Evolutionary conservation across 2,797 vertebrate genomes (phyloP).

Genomic region (Falco naumanni): DNA sequence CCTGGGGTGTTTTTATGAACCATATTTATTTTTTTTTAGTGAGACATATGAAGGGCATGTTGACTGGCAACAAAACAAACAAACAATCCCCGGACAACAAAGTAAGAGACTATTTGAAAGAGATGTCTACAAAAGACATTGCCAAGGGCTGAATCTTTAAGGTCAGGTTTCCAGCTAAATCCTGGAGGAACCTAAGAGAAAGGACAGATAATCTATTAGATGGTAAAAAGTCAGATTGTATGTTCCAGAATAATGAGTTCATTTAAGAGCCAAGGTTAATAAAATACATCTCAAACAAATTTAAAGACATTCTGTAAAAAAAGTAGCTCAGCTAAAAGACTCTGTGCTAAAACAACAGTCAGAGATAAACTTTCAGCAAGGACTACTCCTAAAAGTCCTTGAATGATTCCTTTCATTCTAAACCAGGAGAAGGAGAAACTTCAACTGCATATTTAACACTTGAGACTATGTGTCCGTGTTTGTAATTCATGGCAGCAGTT

Average conservation of each 20-base stretch:
- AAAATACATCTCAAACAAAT: not conserved
- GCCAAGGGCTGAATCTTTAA: not conserved
- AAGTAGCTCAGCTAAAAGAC: not conserved
- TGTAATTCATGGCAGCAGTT: not conserved
- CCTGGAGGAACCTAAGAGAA: not conserved
- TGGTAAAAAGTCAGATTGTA: not conserved
- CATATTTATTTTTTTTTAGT: not conserved
- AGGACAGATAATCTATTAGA: constrained; percentile 20
- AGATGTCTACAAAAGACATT: not conserved
- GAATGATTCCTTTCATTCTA: not conserved
- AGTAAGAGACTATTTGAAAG: not conserved
- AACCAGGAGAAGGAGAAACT: not conserved
- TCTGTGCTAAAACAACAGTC: not conserved
- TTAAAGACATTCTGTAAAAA: not conserved
- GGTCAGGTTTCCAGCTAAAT: not conserved
- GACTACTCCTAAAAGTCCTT: not conserved
- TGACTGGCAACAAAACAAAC: not conserved
- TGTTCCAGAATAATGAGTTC: not conserved
- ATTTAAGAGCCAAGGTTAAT: constrained; percentile 21
- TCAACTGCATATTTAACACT: not conserved
- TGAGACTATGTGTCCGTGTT: not conserved
- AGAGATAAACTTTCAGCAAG: not conserved
- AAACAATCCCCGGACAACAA: not conserved
- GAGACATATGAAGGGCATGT: not conserved
- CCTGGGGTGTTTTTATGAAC: not conserved